Evolutionary conservation across 2,797 vertebrate species (phyloP), one percentile per base, ranked within the genome.

Genomic region (Rhyacichthys aspro): DNA sequence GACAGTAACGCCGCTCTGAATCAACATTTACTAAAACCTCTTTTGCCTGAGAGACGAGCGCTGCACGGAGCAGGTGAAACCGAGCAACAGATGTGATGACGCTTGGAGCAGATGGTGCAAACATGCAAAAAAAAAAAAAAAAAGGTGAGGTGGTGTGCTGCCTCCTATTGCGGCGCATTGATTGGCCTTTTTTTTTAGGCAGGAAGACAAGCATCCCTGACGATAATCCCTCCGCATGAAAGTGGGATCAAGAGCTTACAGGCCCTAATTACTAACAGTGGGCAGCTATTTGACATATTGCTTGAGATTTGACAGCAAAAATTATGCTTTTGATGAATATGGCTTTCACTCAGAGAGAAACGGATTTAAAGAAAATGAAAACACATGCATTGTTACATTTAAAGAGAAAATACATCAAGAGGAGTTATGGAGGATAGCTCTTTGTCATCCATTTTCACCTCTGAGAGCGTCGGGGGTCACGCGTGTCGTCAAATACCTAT

Each of bases 221-320:
- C 79, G 57, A 74, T 81, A 90, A 89, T 93, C 77, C 88, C 82
- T 69, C 86, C 79, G 74, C 76, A 87, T 88, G 83, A 82, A 88
- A 78, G 86, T 55, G n/a, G 71, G 75, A 72, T 83, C 70, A 86
- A 86, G 47, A 88, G 88, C 89, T 91, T 86, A 89, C 18, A 74
- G 71, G 80, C 71, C 60, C 39, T 85, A 91, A 91, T 92, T 88
- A 91, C 78, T 50, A 88, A 85, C 59, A 59, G 47, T 49, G 71
- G 61, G 69, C 53, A 46, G 57, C 59, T 36, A 34, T 68, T 78
- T 76, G 67, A 83, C 70, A 55, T 44, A 43, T 63, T 59, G 49
- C 66, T 60, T 23, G 3, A 70, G 41, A 56, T 76, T 66, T 73
- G 74, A 78, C 47, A 39, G 57, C 41, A 47, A 47, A 66, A 63